These are phyloP conservation scores for Petroica traversi DNA, from an alignment of 2,113 vertebrate species.

Conservation along the genomic window DNA sequence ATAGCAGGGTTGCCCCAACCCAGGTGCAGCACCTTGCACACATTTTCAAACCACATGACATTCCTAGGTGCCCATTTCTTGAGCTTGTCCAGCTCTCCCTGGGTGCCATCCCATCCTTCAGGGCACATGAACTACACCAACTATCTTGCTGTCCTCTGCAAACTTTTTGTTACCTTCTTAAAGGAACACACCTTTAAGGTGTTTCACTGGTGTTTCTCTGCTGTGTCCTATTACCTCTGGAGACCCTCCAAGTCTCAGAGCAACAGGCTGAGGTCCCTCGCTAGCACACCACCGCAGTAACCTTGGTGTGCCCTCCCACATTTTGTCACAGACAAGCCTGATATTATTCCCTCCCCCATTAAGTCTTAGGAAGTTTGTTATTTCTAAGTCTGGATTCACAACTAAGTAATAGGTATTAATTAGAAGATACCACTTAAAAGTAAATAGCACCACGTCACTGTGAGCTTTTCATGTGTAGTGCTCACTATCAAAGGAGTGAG, in stretches of 20 bases:
- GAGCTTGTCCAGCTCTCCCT: neutral
- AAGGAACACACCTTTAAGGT: neutral
- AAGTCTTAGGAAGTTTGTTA: neutral
- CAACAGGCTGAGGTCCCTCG: neutral
- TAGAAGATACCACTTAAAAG: neutral
- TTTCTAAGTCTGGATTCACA: neutral
- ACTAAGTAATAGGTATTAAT: neutral
- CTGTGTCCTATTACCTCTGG: neutral
- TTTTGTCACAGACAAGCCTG: neutral
- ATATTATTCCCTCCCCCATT: neutral
- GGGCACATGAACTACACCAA: neutral
- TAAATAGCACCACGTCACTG: neutral
- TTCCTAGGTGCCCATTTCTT: neutral
- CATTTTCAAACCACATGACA: neutral
- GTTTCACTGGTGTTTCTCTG: neutral
- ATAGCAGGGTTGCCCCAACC: neutral
- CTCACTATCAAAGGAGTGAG: neutral
- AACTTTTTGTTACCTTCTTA: neutral
- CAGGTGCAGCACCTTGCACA: neutral
- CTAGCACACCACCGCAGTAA: accelerated
- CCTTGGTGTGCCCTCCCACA: neutral
- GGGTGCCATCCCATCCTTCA: neutral
- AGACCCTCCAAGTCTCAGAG: neutral
- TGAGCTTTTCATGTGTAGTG: neutral
- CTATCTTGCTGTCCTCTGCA: neutral